These are phyloP conservation scores for Sylvicola fuscatus DNA, from an alignment of 2,888 invertebrate genomes.

Conservation along the genomic window DNA sequence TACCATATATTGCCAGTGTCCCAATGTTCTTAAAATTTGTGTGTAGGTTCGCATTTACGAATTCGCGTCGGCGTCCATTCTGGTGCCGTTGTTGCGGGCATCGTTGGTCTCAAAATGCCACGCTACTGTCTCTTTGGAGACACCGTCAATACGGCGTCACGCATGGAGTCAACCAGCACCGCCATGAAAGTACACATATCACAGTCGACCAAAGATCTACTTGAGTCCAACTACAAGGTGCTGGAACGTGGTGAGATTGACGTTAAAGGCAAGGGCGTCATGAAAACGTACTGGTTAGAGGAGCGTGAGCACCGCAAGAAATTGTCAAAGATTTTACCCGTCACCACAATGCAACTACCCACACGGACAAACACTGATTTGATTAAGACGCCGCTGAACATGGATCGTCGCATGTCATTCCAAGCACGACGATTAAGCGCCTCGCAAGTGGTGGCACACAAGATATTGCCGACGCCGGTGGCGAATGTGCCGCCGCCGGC, in stretches of 20 bases:
- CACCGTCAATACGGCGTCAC: constrained; percentile 75
- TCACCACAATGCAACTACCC: constrained; percentile 1
- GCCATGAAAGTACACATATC: constrained; percentile 93
- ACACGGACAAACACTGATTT: no score
- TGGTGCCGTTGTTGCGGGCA: constrained; percentile 82
- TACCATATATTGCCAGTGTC: no score
- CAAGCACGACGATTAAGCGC: constrained; percentile 12
- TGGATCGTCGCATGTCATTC: constrained; percentile 1
- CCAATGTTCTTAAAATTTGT: no score
- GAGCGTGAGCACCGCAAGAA: constrained; percentile 45
- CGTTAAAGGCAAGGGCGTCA: constrained; percentile 77
- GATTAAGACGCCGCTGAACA: not conserved
- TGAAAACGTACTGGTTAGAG: constrained; percentile 81
- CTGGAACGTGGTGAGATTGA: constrained; percentile 65
- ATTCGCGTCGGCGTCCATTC: constrained; percentile 79
- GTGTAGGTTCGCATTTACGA: constrained; percentile 61
- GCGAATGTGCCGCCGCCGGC: constrained; percentile 12
- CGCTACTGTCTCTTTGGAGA: constrained; percentile 53
- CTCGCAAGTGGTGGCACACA: constrained; percentile 11
- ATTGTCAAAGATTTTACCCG: constrained; percentile 15
- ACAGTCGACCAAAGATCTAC: constrained; percentile 58
- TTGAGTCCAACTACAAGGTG: constrained; percentile 54
- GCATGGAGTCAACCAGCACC: constrained; percentile 84
- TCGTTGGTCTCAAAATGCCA: constrained; percentile 89
- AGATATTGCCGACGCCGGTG: constrained; percentile 6